These are phyloP conservation scores for Cinclus cinclus DNA, from an alignment of 2,113 vertebrate genomes.

Conservation along the genomic window DNA sequence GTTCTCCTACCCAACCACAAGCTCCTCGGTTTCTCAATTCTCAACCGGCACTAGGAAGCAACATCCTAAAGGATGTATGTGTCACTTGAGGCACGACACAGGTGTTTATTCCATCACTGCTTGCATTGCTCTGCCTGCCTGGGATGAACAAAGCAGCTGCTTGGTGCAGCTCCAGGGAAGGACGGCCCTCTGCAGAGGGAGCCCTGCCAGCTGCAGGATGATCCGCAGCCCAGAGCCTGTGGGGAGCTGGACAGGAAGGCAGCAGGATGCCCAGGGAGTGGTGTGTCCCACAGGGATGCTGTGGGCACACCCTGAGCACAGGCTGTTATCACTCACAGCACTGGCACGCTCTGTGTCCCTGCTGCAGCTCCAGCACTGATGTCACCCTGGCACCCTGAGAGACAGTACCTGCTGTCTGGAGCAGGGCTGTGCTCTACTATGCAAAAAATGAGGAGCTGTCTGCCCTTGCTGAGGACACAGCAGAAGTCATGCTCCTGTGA, in stretches of 20 bases:
- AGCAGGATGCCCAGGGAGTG: rapidly evolving
- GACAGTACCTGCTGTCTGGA: neutral
- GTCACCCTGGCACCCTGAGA: neutral
- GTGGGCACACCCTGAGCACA: neutral
- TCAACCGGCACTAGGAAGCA: neutral
- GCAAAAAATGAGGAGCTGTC: constrained; percentile 3
- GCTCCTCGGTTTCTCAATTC: neutral
- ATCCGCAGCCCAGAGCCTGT: neutral
- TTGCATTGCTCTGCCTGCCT: neutral
- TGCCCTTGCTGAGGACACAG: neutral
- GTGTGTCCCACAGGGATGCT: neutral
- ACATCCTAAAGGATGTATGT: neutral
- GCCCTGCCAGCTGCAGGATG: neutral
- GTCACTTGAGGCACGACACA: neutral
- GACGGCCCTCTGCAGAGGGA: neutral
- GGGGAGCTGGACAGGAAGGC: neutral
- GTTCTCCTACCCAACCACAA: neutral
- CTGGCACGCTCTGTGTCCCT: neutral
- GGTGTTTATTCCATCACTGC: neutral
- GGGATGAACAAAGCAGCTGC: neutral
- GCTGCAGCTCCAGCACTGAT: neutral
- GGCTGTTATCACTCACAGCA: neutral
- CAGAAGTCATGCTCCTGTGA: neutral
- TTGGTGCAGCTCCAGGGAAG: neutral
- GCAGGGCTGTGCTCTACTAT: neutral